Evolutionary conservation across 1,140 invertebrate species (phyloP).

Genomic region (Drosophila funebris): DNA sequence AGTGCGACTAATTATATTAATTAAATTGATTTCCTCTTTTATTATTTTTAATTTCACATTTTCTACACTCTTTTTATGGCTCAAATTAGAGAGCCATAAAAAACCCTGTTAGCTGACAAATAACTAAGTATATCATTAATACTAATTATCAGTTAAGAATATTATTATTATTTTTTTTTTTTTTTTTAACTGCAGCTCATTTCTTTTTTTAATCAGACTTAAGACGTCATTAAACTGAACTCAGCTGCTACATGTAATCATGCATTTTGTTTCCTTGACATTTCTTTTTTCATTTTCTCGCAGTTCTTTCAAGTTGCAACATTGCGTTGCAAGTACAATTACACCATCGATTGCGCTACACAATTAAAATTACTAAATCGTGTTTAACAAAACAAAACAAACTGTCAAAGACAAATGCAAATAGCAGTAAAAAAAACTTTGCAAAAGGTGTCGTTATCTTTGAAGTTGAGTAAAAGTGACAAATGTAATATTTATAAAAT

Average conservation of each 20-base stretch:
- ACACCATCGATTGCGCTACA: background rate
- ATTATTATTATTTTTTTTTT: too few relatives aligned
- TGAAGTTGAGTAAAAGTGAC: background rate
- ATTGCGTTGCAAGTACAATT: background rate
- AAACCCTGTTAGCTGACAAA: background rate
- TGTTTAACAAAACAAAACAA: background rate
- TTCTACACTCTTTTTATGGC: background rate
- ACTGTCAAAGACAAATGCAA: conserved; percentile 6
- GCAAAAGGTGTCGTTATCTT: conserved; percentile 9
- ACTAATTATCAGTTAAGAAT: too few relatives aligned
- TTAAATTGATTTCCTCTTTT: too few relatives aligned
- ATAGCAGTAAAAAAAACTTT: conserved; percentile 6
- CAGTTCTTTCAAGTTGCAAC: background rate
- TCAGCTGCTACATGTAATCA: background rate
- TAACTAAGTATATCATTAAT: too few relatives aligned
- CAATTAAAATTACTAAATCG: background rate
- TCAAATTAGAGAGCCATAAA: background rate
- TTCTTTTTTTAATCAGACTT: background rate
- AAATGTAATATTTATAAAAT: background rate
- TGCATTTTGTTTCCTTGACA: background rate
- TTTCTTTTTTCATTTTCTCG: too few relatives aligned
- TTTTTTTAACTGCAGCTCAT: background rate
- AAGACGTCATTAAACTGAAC: background rate
- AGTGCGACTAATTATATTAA: background rate
- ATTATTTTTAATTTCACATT: background rate